Conservation (phyloP, 1,140 invertebrate genomes). For the Galendromus occidentalis region DNA sequence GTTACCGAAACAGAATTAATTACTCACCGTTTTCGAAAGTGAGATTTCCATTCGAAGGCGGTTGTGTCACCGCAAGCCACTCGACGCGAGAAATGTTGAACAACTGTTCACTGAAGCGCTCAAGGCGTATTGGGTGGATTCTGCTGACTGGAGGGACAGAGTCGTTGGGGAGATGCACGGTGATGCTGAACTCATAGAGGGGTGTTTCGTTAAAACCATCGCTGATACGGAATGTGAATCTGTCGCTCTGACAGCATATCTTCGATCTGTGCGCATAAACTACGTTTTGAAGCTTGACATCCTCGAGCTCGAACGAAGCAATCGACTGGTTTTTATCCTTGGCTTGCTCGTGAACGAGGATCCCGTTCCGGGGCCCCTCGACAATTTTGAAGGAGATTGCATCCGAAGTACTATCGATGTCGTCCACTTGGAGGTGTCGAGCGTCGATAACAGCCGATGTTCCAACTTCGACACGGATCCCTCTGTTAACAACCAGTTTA, state of each 20-base stretch:
- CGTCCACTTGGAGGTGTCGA: neutral
- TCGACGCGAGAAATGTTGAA: too few species aligned
- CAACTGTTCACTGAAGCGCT: too few species aligned
- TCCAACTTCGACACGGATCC: neutral
- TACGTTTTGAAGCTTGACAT: neutral
- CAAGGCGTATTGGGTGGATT: too few species aligned
- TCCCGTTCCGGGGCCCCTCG: neutral
- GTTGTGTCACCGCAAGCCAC: too few species aligned
- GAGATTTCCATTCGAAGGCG: too few species aligned
- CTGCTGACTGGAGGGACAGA: too few species aligned
- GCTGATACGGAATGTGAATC: neutral
- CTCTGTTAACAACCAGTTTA: neutral
- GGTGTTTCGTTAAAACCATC: neutral
- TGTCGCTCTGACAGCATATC: neutral
- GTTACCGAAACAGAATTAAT: too few species aligned
- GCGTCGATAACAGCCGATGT: neutral
- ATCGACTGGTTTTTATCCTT: neutral
- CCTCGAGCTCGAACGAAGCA: neutral
- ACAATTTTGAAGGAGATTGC: neutral
- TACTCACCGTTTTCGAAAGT: too few species aligned
- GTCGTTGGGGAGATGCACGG: neutral
- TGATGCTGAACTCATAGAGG: neutral
- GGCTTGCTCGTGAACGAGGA: neutral
- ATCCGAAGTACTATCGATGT: neutral
- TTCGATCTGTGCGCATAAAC: neutral